Conservation (phyloP, 2,797 vertebrate genomes). For the Toxotes lorentzi region DNA sequence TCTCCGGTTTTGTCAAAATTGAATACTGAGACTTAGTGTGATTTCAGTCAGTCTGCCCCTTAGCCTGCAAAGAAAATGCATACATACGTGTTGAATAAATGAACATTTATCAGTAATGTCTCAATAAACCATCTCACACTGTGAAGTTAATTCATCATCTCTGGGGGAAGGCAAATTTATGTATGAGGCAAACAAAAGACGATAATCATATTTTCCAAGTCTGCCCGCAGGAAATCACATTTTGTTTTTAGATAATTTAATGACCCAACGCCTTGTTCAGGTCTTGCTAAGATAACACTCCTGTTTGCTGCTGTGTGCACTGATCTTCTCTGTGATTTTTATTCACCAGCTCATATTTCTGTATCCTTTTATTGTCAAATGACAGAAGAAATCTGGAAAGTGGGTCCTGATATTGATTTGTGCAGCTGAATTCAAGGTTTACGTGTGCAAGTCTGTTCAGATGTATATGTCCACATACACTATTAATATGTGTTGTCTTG, state of each 20-base stretch:
- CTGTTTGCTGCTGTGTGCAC: slow-evolving; percentile 20
- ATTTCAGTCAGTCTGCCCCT: background rate
- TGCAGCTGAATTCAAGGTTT: slow-evolving; percentile 12
- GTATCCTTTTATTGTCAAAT: slow-evolving; percentile 41
- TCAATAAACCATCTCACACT: slow-evolving; percentile 28
- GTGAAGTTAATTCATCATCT: slow-evolving; percentile 38
- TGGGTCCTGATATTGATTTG: slow-evolving; percentile 43
- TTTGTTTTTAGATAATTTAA: slow-evolving; percentile 43
- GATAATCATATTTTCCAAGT: slow-evolving; percentile 44
- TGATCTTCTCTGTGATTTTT: slow-evolving; percentile 22
- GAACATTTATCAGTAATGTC: slow-evolving; percentile 16
- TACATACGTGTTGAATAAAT: slow-evolving; percentile 18
- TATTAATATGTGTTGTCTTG: slow-evolving; percentile 53
- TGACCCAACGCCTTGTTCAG: slow-evolving; percentile 33
- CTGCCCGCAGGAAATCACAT: slow-evolving; percentile 30
- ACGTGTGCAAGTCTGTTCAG: background rate
- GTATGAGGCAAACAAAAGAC: slow-evolving; percentile 25
- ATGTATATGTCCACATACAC: slow-evolving; percentile 30
- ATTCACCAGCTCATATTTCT: slow-evolving; percentile 34
- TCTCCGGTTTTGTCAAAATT: slow-evolving; percentile 15
- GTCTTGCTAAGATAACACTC: slow-evolving; percentile 11
- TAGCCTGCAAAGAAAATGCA: slow-evolving; percentile 4
- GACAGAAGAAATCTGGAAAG: slow-evolving; percentile 50
- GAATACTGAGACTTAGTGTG: background rate
- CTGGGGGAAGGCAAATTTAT: slow-evolving; percentile 5